Base-by-base conservation (phyloP, 1,140 invertebrate species). In the Belonocnema kinseyi region DNA sequence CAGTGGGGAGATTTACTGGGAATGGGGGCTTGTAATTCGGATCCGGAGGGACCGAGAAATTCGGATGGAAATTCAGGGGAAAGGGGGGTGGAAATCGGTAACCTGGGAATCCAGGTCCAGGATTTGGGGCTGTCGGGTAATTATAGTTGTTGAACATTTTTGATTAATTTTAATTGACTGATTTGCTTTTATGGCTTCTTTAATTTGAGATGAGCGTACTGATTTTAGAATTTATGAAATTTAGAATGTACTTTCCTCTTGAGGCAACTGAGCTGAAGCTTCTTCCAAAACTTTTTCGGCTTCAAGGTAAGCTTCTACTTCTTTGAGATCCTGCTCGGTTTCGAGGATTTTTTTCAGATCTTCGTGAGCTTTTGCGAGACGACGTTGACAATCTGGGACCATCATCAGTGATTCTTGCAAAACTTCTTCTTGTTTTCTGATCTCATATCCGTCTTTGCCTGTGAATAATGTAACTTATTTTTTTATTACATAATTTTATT, bases 401-500 rank as follows among this genome's bases (percentile, higher is more conserved):
- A 98, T 98, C 95, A 97, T 97, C 75, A 96, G 90, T 26, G 94
- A 95, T 88, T 98, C 97, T 85, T 96, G 94, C 50, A 98, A 91
- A 3, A 98, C 96, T 90, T 97, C 96, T 86, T 97, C 94, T 90
- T 98, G 97, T 87, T 98, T 98, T 75, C 93, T 94, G 66, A 98
- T 93, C 40, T 96, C 94, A 91, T 97, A 95, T 84, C 95, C 95
- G 92, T 98, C 97, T 87, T 95, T 94, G 2, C 94, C 95, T 90
- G 92, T 88, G 80, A 87, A 53, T 76, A 13, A 58, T 40, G 70
- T 56, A 40, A 40, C 8, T 40, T 40, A 40, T 40, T n/a, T n/a
- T n/a, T n/a, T n/a, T n/a, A n/a, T n/a, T n/a, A 6, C 6, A 46
- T 40, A 46, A 10, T 46, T 46, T 46, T 0, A 8, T 46, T 11